Evolutionary conservation across 2,888 invertebrate species (phyloP), one percentile per base, ranked within the genome.

Genomic region (Scaptomyza polygonia): DNA sequence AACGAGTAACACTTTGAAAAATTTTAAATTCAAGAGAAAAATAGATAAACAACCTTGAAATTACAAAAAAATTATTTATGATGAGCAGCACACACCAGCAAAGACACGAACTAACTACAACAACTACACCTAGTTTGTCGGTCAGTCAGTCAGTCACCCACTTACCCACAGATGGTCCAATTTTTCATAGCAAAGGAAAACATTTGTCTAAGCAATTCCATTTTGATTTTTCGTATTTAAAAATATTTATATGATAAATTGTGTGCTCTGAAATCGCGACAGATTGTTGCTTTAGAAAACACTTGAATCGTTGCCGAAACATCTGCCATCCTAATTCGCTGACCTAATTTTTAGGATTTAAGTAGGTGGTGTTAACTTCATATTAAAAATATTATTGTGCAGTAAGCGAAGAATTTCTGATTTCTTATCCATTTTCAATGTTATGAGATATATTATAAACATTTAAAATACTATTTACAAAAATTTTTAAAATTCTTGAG

Each of bases 41-140:
- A 77, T 77, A 82, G 79, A 83, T 82, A 83, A 83, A 87, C 82
- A 87, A 54, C 68, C 64, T 47, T 67, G 57, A 85, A 82, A 76
- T 45, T 55, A n/a, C 48, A 74, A 67, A 85, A 82, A 82, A 85
- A 82, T 82, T 68, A 67, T 72, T 62, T 77, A 67, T 64, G 77
- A 76, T 30, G 61, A 67, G 51, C 56, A 64, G 16, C 65, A 48
- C 16, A 48, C 47, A 48, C 30, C 36, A 39, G 25, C 65, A 48
- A 32, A 48, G 30, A 48, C 18, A 21, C 43, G 9, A 52, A 14
- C 39, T 30, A 34, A 32, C 12, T 42, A 18, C 25, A 62, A 25
- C 29, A 51, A 48, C 47, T 27, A 48, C 49, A 30, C 27, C 40
- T 25, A 4, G 25, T 64, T 55, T 57, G 67, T 74, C 71, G 61